These are phyloP conservation scores for Drosophila equinoxialis DNA, from an alignment of 1,140 invertebrate species.

Conservation along the genomic window DNA sequence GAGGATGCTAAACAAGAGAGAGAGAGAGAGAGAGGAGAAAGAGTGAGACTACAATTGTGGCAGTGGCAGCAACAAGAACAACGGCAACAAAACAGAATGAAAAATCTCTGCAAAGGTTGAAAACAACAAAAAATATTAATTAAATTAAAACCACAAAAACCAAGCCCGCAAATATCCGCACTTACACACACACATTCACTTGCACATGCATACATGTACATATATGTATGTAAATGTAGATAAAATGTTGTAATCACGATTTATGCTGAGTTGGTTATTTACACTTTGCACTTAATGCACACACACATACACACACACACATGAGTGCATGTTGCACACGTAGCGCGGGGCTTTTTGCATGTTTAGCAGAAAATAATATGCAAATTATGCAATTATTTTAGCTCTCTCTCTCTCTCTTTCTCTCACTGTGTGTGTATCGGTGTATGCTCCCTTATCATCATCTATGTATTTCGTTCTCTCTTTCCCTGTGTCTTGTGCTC, in stretches of 20 bases:
- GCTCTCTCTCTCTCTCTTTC: slow-evolving; percentile 39
- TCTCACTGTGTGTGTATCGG: slow-evolving; percentile 24
- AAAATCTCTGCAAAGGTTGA: slow-evolving; percentile 26
- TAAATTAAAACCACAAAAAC: slow-evolving; percentile 80
- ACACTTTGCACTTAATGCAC: slow-evolving; percentile 80
- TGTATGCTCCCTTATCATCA: slow-evolving; percentile 37
- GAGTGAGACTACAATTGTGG: background rate
- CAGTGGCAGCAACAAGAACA: background rate
- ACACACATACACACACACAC: slow-evolving; percentile 37
- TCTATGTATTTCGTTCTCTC: slow-evolving; percentile 20
- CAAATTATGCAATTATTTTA: slow-evolving; percentile 81
- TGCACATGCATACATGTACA: background rate
- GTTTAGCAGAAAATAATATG: slow-evolving; percentile 81
- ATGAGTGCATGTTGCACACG: slow-evolving; percentile 75
- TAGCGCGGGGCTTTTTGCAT: slow-evolving; percentile 76
- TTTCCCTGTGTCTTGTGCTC: slow-evolving; percentile 15
- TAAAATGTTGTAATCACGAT: slow-evolving; percentile 80
- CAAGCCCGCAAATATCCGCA: slow-evolving; percentile 77
- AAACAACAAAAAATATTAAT: slow-evolving; percentile 70
- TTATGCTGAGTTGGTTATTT: slow-evolving; percentile 81
- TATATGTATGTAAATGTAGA: background rate
- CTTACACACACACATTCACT: slow-evolving; percentile 43
- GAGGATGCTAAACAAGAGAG: background rate
- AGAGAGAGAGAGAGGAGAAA: background rate
- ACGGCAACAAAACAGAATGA: background rate